These are phyloP conservation scores for Carcharodon carcharias DNA, from an alignment of 2,797 vertebrate species.

Conservation along the genomic window DNA sequence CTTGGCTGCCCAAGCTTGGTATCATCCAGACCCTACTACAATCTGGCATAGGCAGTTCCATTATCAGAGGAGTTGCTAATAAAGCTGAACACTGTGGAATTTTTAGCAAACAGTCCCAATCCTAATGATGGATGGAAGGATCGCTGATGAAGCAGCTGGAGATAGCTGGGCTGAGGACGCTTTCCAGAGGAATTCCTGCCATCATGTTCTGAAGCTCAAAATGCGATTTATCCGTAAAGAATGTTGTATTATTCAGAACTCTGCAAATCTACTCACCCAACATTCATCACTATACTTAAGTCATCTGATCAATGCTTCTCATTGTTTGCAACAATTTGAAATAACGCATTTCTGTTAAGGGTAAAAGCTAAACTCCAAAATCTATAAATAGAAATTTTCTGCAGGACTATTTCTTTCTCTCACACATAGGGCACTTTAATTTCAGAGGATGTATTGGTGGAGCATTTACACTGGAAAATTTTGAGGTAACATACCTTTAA, in stretches of 20 bases:
- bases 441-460: not conserved
- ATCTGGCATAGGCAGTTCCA: not conserved
- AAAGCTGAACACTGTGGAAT: not conserved
- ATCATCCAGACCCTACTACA: not conserved
- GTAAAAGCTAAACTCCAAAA: not conserved
- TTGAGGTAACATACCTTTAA: constrained; percentile 73
- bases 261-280: not conserved
- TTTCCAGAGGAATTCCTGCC: not conserved
- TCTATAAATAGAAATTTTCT: not conserved
- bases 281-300: not conserved
- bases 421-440: not conserved
- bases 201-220: not conserved
- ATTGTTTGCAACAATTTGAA: not conserved
- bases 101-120: not conserved
- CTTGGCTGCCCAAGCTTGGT: not conserved
- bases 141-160: not conserved
- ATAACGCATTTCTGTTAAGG: not conserved
- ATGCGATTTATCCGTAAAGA: not conserved
- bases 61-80: not conserved
- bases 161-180: not conserved
- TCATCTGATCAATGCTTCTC: not conserved
- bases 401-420: not conserved
- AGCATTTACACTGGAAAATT: not conserved
- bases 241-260: not conserved
- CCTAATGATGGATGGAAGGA: not conserved